Evolutionary conservation across 1,140 invertebrate genomes (phyloP).

Genomic region (Platorchestia sp.): DNA sequence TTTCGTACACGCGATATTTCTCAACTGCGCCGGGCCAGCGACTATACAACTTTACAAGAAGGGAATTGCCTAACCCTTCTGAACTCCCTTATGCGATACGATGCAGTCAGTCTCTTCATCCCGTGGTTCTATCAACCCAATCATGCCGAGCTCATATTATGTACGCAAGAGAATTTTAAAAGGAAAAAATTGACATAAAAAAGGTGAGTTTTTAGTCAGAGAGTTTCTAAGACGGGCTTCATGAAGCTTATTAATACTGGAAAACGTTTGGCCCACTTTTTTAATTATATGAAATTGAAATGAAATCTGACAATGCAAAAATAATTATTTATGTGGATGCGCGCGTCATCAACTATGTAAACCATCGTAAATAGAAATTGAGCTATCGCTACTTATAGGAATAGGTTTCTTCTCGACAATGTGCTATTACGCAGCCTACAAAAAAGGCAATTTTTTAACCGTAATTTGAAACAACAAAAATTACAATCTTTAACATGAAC

Average conservation of each 20-base stretch:
- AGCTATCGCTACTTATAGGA: not conserved
- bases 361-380: not conserved
- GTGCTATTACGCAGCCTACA: not conserved
- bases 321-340: not conserved
- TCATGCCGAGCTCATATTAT: too few relatives aligned
- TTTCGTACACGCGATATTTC: not conserved
- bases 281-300: not conserved
- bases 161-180: not conserved
- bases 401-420: not conserved
- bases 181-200: not conserved
- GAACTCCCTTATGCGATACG: not conserved
- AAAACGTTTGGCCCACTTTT: not conserved
- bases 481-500: not conserved
- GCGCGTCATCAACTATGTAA: too few relatives aligned
- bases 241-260: not conserved
- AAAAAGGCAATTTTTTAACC: not conserved
- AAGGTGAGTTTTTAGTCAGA: not conserved
- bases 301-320: not conserved
- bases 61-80: not conserved
- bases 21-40: not conserved
- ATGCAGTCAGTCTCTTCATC: not conserved
- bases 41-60: not conserved
- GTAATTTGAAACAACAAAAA: not conserved
- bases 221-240: not conserved
- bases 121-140: not conserved